Conservation (phyloP, 1,140 invertebrate genomes). For the Bombus balteatus region DNA sequence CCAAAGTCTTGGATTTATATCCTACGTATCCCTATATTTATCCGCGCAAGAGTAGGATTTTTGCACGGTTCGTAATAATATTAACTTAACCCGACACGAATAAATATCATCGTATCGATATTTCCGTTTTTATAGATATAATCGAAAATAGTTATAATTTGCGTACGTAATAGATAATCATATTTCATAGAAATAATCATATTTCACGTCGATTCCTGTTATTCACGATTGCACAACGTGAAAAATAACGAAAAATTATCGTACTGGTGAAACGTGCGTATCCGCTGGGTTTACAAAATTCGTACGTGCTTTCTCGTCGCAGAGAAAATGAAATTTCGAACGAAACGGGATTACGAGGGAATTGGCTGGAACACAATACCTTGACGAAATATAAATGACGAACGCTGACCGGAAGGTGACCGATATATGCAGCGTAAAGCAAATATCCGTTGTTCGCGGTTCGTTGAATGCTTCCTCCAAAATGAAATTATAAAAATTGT, state of each 20-base stretch:
- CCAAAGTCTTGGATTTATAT: no score
- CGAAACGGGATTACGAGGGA: neutral
- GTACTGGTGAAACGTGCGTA: no score
- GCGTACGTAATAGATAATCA: neutral
- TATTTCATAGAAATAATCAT: no score
- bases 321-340: conserved; percentile 12
- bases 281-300: neutral
- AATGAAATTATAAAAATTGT: neutral
- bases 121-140: no score
- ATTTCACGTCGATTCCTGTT: neutral
- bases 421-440: neutral
- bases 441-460: neutral
- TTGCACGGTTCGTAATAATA: no score
- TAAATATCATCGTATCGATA: no score
- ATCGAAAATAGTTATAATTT: no score
- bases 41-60: no score
- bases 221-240: neutral
- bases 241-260: neutral
- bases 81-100: no score
- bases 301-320: neutral
- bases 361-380: neutral
- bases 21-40: no score
- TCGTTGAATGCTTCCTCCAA: neutral
- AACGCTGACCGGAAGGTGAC: neutral
- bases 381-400: conserved; percentile 6